phyloP scores from a whole-genome alignment of 2,888 invertebrate species.

The Nomada lathburiana region DNA sequence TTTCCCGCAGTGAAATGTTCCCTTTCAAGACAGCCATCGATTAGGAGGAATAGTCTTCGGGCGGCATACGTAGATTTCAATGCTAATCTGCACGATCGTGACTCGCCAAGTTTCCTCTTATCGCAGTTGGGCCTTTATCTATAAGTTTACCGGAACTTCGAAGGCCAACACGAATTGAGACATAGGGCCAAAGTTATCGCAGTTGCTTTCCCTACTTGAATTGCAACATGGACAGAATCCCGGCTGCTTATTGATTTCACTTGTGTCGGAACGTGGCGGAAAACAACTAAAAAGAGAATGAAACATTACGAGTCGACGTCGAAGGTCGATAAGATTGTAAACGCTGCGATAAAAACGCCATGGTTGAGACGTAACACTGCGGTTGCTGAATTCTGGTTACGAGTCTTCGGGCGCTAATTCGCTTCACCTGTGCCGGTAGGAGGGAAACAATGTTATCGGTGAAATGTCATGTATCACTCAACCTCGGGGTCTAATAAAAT shows the following conservation, averaged over 20 bases:
- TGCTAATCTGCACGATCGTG: slow-evolving; percentile 7
- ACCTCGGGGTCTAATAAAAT: slow-evolving; percentile 4
- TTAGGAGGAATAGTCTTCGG: background rate
- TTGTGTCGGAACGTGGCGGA: background rate
- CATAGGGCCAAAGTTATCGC: too few species aligned
- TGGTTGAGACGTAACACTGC: background rate
- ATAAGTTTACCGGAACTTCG: background rate
- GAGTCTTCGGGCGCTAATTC: slow-evolving; percentile 5
- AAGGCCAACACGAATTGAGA: background rate
- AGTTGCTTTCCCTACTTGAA: too few species aligned
- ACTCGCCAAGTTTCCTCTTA: slow-evolving; percentile 2
- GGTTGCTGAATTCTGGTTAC: slow-evolving; percentile 14
- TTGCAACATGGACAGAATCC: background rate
- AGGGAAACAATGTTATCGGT: background rate
- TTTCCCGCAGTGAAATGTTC: background rate
- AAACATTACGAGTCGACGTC: background rate
- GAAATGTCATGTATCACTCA: background rate
- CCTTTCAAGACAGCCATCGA: slow-evolving; percentile 3
- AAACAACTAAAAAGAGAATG: background rate
- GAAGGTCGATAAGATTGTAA: background rate
- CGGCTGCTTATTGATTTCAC: background rate
- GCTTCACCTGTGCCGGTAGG: background rate
- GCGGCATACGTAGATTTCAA: background rate
- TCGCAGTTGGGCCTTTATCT: slow-evolving; percentile 1
- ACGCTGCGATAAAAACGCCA: background rate